These are phyloP conservation scores for Pectinophora gossypiella DNA, from an alignment of 1,140 invertebrate genomes.

Conservation along the genomic window DNA sequence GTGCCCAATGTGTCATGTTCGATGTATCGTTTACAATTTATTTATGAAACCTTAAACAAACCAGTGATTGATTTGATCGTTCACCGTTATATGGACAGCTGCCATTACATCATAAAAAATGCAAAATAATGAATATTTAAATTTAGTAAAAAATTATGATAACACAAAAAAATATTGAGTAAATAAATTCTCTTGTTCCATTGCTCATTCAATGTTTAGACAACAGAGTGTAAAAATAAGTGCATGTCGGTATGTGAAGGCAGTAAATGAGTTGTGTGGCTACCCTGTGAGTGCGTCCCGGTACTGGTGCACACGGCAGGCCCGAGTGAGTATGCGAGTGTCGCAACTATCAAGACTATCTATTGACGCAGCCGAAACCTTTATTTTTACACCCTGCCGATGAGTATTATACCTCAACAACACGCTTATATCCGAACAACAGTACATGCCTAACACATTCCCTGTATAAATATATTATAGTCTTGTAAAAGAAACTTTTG, in stretches of 20 bases:
- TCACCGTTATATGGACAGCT: slow-evolving; percentile 64
- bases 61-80: slow-evolving; percentile 53
- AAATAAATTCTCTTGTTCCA: slow-evolving; percentile 75
- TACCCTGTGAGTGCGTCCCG: no score
- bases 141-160: slow-evolving; percentile 55
- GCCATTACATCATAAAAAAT: slow-evolving; percentile 64
- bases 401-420: slow-evolving; percentile 72
- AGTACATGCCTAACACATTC: slow-evolving; percentile 71
- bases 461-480: slow-evolving; percentile 73
- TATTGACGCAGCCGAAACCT: slow-evolving; percentile 9
- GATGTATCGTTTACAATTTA: slow-evolving; percentile 67
- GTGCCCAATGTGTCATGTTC: slow-evolving; percentile 74
- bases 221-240: slow-evolving; percentile 68
- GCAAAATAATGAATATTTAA: slow-evolving; percentile 70
- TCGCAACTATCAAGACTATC: no score
- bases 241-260: slow-evolving; percentile 15
- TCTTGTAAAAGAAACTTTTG: slow-evolving; percentile 72
- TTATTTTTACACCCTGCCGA: slow-evolving; percentile 68
- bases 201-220: slow-evolving; percentile 68
- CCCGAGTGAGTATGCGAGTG: no score
- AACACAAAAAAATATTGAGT: slow-evolving; percentile 68
- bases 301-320: no score
- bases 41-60: slow-evolving; percentile 59
- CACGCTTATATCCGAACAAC: slow-evolving; percentile 67
- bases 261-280: no score